Conservation (phyloP, 2,797 vertebrate genomes). For the Gymnothorax javanicus region DNA sequence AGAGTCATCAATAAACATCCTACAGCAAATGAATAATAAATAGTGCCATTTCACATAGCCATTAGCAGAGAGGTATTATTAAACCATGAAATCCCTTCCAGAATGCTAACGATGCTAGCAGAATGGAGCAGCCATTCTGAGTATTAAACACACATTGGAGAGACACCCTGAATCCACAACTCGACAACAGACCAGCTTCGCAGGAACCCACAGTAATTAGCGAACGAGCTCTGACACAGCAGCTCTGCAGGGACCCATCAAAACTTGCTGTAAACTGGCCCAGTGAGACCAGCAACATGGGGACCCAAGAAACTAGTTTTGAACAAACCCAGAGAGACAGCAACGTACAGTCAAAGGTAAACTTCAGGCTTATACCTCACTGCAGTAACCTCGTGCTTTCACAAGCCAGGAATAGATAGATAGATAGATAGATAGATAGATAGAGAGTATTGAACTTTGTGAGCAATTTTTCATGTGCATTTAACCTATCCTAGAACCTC, state of each 20-base stretch:
- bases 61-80: constrained; percentile 69
- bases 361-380: neutral
- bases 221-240: neutral
- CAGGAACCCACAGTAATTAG: neutral
- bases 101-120: constrained; percentile 56
- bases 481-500: too few species aligned
- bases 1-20: constrained; percentile 73
- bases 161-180: neutral
- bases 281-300: neutral
- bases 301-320: neutral
- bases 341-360: neutral
- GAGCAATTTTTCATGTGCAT: too few species aligned
- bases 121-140: neutral
- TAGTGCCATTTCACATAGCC: constrained; percentile 70
- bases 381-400: too few species aligned
- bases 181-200: neutral
- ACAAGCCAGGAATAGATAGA: too few species aligned
- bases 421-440: too few species aligned
- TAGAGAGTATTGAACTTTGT: too few species aligned
- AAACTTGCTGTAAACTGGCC: neutral
- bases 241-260: neutral
- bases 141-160: neutral
- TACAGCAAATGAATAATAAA: constrained; percentile 75
- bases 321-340: neutral
- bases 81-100: constrained; percentile 64